Percentiles rank a stretch among this genome's conserved stretches.
phyloP scores from a whole-genome alignment of 1,140 invertebrate species.

The Stratiolaelaps scimitus region DNA sequence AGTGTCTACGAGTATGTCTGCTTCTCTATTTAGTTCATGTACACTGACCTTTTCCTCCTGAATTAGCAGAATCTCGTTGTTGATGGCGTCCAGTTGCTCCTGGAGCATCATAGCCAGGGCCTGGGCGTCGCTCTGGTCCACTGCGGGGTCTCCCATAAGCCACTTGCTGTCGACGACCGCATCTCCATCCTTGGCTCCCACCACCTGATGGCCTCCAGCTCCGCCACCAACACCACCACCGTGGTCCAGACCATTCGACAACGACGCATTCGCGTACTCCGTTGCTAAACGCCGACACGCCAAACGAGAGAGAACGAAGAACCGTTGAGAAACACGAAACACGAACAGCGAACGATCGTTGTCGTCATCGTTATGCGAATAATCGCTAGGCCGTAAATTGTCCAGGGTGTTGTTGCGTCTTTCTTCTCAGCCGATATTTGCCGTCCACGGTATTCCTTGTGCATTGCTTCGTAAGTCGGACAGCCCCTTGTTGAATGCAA shows the following conservation, averaged over 20 bases:
- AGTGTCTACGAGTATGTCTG: no score
- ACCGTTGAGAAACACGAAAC: neutral
- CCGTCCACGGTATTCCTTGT: no score
- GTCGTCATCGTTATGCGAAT: neutral
- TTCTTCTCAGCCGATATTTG: no score
- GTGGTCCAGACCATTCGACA: slow-evolving; percentile 26
- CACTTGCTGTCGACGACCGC: slow-evolving; percentile 9
- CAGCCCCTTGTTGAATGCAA: no score
- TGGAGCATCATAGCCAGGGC: slow-evolving; percentile 95
- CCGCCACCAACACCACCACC: no score
- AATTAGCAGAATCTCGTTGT: slow-evolving; percentile 92
- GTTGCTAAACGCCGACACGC: no score
- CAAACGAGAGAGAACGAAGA: neutral
- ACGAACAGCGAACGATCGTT: neutral
- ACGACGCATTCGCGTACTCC: slow-evolving; percentile 16
- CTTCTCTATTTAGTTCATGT: no score
- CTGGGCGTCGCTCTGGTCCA: slow-evolving; percentile 75
- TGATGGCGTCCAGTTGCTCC: slow-evolving; percentile 97
- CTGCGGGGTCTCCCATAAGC: slow-evolving; percentile 30
- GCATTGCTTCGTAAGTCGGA: no score
- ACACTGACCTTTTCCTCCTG: slow-evolving; percentile 82
- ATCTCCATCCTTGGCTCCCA: neutral
- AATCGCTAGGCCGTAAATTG: neutral
- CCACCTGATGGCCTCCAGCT: no score
- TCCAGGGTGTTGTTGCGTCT: neutral